Conservation (phyloP, 2,797 vertebrate species). For the Huso huso region DNA sequence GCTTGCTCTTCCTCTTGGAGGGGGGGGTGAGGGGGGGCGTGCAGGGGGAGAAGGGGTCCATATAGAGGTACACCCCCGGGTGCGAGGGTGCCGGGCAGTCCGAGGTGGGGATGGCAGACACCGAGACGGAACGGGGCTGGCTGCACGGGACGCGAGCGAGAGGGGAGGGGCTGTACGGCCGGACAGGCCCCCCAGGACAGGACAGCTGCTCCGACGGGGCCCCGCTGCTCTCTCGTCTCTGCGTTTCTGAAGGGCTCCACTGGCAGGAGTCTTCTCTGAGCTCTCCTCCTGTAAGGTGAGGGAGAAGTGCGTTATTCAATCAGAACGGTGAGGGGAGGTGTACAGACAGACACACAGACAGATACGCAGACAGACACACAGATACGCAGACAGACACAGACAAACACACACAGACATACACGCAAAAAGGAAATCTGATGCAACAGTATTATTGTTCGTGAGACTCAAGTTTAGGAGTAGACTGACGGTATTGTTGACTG, state of each 20-base stretch:
- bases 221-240: constrained; percentile 69
- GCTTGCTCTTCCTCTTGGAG: constrained; percentile 46
- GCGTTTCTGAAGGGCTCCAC: constrained; percentile 55
- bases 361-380: no score
- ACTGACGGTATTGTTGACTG: no score
- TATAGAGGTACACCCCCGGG: constrained; percentile 32
- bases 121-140: constrained; percentile 63
- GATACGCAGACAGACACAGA: no score
- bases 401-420: no score
- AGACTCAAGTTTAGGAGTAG: no score
- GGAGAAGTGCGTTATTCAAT: constrained; percentile 11
- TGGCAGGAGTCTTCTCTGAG: constrained; percentile 62
- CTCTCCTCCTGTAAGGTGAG: constrained; percentile 61
- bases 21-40: constrained; percentile 64
- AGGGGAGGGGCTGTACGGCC: constrained; percentile 61
- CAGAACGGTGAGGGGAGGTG: not conserved
- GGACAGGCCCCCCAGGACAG: constrained; percentile 41
- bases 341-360: not conserved
- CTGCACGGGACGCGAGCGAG: constrained; percentile 43
- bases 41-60: constrained; percentile 57
- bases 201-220: constrained; percentile 58
- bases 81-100: constrained; percentile 30
- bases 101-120: constrained; percentile 57
- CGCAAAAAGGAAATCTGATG: no score
- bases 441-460: no score